Evolutionary conservation across 2,113 vertebrate genomes (phyloP), one percentile per base, ranked within the genome.

Genomic region (Pedetes capensis): DNA sequence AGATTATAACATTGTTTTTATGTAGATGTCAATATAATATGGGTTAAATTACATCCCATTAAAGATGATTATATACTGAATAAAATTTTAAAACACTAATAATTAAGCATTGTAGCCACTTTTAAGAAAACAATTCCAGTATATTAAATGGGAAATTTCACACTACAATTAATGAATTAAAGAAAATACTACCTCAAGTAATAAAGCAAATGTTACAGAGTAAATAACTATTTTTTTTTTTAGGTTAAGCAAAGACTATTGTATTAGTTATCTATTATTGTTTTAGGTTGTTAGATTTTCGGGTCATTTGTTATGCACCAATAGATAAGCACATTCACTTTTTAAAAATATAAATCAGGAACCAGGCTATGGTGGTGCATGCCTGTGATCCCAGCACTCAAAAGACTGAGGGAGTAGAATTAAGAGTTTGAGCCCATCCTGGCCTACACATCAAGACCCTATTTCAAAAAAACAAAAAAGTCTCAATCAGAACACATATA

Each of bases 1-100:
- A 97, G n/a, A 89, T 47, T 71, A 16, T 25, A 83, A 57, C 39
- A 81, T 0, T 95, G 37, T 23, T 89, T 85, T 93, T 89, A 93
- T 53, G 68, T 18, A 84, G 16, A 74, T 53, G 64, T 37, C 11
- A 72, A 64, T 49, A 27, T 53, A 82, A 82, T 47, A 93, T 16
- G 8, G 8, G 78, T 69, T n/a, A 84, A 93, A 81, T 66, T 81
- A 63, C 64, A 5, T 83, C 57, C 72, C 76, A 84, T 18, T 83
- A 89, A 85, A 93, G 20, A 91, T 44, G 13, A 32, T 7, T 59
- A 69, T 7, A 64, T 80, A 91, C 16, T n/a, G 8, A 87, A 44
- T 66, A 53, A 42, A 80, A 85, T 47, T 42, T 51, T 85, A 75
- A 90, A 93, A 75, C 14, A 44, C 37, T 61, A 39, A 8, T 83